Evolutionary conservation across 1,140 invertebrate genomes (phyloP), one percentile per base, ranked within the genome.

Genomic region (Sipha flava): DNA sequence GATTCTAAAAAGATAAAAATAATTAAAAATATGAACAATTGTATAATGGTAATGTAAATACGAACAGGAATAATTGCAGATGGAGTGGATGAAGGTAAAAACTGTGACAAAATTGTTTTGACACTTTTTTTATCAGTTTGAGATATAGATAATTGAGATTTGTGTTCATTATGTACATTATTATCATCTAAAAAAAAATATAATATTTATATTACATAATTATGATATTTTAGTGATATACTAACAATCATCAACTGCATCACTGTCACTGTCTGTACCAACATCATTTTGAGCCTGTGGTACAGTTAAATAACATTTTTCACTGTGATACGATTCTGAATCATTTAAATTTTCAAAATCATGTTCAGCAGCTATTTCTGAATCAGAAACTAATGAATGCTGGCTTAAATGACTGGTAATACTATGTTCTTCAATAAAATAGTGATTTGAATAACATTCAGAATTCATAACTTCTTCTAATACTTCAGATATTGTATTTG

Each of bases 41-140:
- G 12, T 70, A 9, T 23, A 40, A 6, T 3, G 4, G 1, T 10
- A 49, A 45, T 34, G 0, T 3, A 75, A 57, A 73, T 31, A 21
- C 23, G 18, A 43, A 77, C 73, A 57, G 73, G 23, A 23, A 77
- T 77, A 29, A 77, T 40, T 34, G 52, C 14, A 43, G 73, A 21
- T 2, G 73, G 73, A 26, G 72, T 23, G 18, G 73, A 77, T 43
- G 73, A 77, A 1, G 91, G 88, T 79, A 92, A 84, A 1, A 93
- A 84, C 80, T 92, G 89, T 14, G 90, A 91, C 3, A 93, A 85
- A 57, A 93, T 89, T 1, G 88, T 90, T 84, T 92, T 93, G 3
- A 93, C 90, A 57, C 88, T 90, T 81, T 90, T 91, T 80, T 89
- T 90, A 80, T 90, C 89, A 0, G 83, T 47, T 37, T 77, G 79